These are phyloP conservation scores for Brachyrhaphis roseni DNA, from an alignment of 2,797 vertebrate genomes.

Conservation along the genomic window DNA sequence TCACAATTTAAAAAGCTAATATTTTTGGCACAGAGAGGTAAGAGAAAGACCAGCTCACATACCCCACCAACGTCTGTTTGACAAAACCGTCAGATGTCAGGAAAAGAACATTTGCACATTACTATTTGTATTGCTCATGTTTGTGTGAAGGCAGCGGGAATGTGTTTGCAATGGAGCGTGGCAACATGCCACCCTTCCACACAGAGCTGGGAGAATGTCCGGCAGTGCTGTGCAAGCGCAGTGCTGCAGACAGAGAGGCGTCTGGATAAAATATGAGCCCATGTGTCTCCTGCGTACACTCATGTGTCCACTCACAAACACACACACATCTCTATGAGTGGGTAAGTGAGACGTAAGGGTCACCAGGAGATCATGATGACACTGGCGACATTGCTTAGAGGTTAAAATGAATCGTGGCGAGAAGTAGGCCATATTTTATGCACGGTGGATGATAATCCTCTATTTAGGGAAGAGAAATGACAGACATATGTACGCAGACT, in stretches of 20 bases:
- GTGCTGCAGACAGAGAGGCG: slow-evolving; percentile 79
- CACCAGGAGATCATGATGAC: slow-evolving; percentile 71
- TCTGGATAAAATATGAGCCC: slow-evolving; percentile 78
- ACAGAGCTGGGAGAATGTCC: slow-evolving; percentile 67
- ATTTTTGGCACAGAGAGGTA: slow-evolving; percentile 40
- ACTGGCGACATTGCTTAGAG: slow-evolving; percentile 59
- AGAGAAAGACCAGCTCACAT: slow-evolving; percentile 16
- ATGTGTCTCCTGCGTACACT: slow-evolving; percentile 44
- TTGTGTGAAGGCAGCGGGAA: slow-evolving; percentile 13
- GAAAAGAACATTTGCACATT: slow-evolving; percentile 15
- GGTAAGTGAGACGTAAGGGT: slow-evolving; percentile 78
- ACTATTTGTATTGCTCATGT: slow-evolving; percentile 19
- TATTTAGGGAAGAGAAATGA: slow-evolving; percentile 49
- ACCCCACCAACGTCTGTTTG: slow-evolving; percentile 17
- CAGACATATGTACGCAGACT: slow-evolving; percentile 17
- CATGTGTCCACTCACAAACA: slow-evolving; percentile 19
- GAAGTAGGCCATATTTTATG: slow-evolving; percentile 64
- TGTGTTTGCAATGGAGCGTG: slow-evolving; percentile 16
- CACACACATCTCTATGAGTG: slow-evolving; percentile 34
- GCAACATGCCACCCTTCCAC: slow-evolving; percentile 20
- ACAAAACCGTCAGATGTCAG: slow-evolving; percentile 22
- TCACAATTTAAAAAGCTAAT: slow-evolving; percentile 46
- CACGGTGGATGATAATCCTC: slow-evolving; percentile 50
- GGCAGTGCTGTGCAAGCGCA: slow-evolving; percentile 63
- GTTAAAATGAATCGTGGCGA: slow-evolving; percentile 60